Evolutionary conservation across 2,797 vertebrate genomes (phyloP).

Genomic region (Tamandua tetradactyla): DNA sequence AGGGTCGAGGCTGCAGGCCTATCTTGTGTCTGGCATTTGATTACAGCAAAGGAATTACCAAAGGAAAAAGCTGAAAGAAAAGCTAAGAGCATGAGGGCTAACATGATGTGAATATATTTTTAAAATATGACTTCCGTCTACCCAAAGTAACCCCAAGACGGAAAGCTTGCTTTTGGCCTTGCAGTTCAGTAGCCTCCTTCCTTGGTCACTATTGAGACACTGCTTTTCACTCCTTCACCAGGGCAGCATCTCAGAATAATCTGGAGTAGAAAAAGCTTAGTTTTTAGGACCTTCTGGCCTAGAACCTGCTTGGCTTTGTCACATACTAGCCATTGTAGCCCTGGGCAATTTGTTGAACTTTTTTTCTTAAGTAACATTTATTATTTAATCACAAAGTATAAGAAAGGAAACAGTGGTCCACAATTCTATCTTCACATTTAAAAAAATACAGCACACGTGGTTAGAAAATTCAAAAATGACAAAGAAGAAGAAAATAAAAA

Average conservation of each 20-base stretch:
- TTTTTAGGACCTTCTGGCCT: background rate
- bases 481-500: background rate
- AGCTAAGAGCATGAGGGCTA: background rate
- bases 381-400: background rate
- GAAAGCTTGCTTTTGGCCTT: background rate
- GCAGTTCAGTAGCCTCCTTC: background rate
- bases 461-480: conserved; percentile 5
- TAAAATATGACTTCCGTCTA: background rate
- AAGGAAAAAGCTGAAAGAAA: conserved; percentile 20
- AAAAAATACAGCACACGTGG: background rate
- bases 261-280: background rate
- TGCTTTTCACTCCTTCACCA: background rate
- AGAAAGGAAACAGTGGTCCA: background rate
- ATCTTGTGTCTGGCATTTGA: background rate
- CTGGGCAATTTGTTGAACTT: background rate
- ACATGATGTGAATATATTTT: background rate
- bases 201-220: background rate
- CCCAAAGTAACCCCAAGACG: no score
- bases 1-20: background rate
- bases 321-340: background rate
- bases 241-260: background rate
- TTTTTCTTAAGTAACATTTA: background rate
- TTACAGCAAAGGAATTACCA: background rate
- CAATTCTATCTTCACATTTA: background rate
- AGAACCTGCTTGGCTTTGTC: background rate